Evolutionary conservation across 2,113 vertebrate genomes (phyloP).

Genomic region (Ageneiosus marmoratus): DNA sequence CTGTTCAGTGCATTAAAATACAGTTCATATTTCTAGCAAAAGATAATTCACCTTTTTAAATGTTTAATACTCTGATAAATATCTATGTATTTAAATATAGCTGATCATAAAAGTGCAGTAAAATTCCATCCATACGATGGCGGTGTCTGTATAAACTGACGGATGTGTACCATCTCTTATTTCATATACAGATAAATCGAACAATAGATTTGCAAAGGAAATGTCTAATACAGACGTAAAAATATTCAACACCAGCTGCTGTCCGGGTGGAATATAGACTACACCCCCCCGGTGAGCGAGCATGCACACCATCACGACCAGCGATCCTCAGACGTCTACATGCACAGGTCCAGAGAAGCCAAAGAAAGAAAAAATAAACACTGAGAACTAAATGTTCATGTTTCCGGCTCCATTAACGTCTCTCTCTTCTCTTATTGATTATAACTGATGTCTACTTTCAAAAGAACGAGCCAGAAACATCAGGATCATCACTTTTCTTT

Average conservation of each 20-base stretch:
- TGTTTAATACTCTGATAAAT: slow-evolving; percentile 79
- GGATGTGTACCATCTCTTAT: slow-evolving; percentile 97
- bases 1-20: slow-evolving; percentile 84
- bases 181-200: slow-evolving; percentile 98
- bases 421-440: not conserved
- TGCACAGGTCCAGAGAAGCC: not conserved
- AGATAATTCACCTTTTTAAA: slow-evolving; percentile 69
- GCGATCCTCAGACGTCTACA: slow-evolving; percentile 69
- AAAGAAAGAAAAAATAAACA: not conserved
- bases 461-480: not conserved
- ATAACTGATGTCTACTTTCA: not conserved
- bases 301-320: slow-evolving; percentile 80
- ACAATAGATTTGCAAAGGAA: slow-evolving; percentile 99
- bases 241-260: slow-evolving; percentile 91
- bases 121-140: slow-evolving; percentile 97
- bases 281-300: slow-evolving; percentile 84
- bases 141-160: slow-evolving; percentile 96
- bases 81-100: slow-evolving; percentile 73
- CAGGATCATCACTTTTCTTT: too few species aligned
- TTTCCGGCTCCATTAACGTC: not conserved
- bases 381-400: not conserved
- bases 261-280: slow-evolving; percentile 58
- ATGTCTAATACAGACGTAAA: slow-evolving; percentile 99
- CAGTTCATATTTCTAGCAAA: slow-evolving; percentile 84
- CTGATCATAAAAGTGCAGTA: slow-evolving; percentile 94